These are phyloP conservation scores for Tangara arthus DNA, from an alignment of 2,797 vertebrate genomes.

Conservation along the genomic window DNA sequence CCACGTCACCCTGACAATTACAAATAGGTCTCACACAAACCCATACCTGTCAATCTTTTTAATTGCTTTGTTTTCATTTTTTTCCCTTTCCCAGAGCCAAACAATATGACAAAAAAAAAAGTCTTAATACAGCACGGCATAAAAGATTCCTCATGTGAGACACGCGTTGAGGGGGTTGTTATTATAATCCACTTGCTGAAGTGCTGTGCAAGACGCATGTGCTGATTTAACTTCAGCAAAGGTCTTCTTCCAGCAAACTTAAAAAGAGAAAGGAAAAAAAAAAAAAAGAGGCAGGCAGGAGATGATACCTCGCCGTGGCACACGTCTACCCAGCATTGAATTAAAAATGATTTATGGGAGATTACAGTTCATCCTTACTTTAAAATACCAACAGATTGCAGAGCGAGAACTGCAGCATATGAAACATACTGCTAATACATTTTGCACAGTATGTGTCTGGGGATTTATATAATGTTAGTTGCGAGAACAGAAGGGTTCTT, in stretches of 20 bases:
- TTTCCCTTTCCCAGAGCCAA: slow-evolving; percentile 68
- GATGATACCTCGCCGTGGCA: slow-evolving; percentile 17
- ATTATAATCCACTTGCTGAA: slow-evolving; percentile 60
- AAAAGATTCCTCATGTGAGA: slow-evolving; percentile 66
- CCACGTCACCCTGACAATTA: slow-evolving; percentile 97
- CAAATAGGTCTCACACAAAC: slow-evolving; percentile 87
- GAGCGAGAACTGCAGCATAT: slow-evolving; percentile 33
- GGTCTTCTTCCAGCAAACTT: slow-evolving; percentile 52
- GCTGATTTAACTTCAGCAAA: slow-evolving; percentile 56
- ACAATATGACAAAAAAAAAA: slow-evolving; percentile 81
- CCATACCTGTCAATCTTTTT: slow-evolving; percentile 98
- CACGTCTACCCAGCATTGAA: background rate
- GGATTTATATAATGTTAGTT: slow-evolving; percentile 50
- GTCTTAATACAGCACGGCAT: slow-evolving; percentile 73
- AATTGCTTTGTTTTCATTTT: slow-evolving; percentile 92
- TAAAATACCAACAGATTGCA: slow-evolving; percentile 42
- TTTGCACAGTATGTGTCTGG: slow-evolving; percentile 41
- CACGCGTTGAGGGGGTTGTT: slow-evolving; percentile 53
- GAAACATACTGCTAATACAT: slow-evolving; percentile 46
- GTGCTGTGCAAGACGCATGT: slow-evolving; percentile 56
- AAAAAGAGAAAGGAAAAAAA: background rate
- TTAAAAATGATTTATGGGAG: slow-evolving; percentile 40
- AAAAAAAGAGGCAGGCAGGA: background rate
- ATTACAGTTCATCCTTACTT: slow-evolving; percentile 33
- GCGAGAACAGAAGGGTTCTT: slow-evolving; percentile 16